Base-by-base conservation (phyloP, 2,797 vertebrate genomes). In the Leptatherina wallacei region DNA sequence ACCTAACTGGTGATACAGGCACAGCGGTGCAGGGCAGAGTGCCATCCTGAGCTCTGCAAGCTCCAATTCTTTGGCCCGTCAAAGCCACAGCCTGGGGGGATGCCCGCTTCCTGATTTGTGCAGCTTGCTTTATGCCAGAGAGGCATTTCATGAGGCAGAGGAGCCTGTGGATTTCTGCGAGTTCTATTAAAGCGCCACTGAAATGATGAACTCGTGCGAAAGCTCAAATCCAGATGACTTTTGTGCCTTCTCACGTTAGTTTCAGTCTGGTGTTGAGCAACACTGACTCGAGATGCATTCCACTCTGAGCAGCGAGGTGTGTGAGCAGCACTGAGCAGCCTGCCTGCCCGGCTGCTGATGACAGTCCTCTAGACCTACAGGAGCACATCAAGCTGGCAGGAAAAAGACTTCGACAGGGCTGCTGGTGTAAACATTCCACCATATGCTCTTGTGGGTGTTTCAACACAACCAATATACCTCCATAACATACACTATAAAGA, bases 351-450 rank as follows among this genome's bases (percentile, higher is more conserved):
- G 70, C 86, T 87, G 81, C 81, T 76, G 82, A 40, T 75, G 78
- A 87, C 77, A 70, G 9, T 61, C 80, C 82, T 87, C 79, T 84
- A 61, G 81, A 73, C 77, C 85, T 78, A 79, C 81, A 82, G 75
- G 78, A 89, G 75, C 80, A 63, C 62, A 82, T 71, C 33, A 64
- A 71, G 84, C 85, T 93, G 90, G 91, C 92, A 88, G 71, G 32
- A 56, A 78, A 80, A 67, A 62, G 60, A 55, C 81, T 81, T 89
- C 78, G 33, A 67, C n/a, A 74, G 75, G 81, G 81, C 85, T 84
- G 69, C 79, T 83, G 82, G 82, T 86, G 84, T 88, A 88, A 92
- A 91, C 91, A 90, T 80, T 77, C 76, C 24, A 83, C 92, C 90
- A 91, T 93, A 92, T 91, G 92, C 61, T 90, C 57, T 65, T 51